Evolutionary conservation across 2,888 invertebrate species (phyloP).

Genomic region (Meiosimyza platycephala): DNA sequence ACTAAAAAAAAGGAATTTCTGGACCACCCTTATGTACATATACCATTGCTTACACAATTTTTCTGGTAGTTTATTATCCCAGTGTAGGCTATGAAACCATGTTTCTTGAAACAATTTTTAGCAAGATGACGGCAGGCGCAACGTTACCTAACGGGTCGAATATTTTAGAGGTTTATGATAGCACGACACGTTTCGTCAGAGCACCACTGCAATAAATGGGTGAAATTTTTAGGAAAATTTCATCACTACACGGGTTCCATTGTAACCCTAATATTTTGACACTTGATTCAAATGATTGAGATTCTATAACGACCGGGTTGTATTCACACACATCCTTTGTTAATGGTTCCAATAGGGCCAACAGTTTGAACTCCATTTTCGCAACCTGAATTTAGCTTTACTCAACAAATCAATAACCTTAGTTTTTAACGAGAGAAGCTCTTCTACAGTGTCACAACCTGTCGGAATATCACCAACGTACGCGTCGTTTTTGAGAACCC

Average conservation of each 20-base stretch:
- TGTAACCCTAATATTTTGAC: constrained; percentile 31
- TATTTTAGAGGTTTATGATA: no score
- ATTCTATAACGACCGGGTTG: constrained; percentile 27
- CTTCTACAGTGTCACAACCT: not conserved
- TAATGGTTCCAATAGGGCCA: constrained; percentile 23
- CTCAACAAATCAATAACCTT: not conserved
- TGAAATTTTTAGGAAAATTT: constrained; percentile 18
- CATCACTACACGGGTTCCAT: constrained; percentile 27
- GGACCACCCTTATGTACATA: no score
- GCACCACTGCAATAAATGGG: no score
- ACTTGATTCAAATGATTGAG: constrained; percentile 11
- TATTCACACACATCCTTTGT: constrained; percentile 27
- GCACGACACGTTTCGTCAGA: no score
- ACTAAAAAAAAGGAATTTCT: no score
- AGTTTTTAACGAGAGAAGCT: constrained; percentile 13
- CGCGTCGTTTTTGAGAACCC: constrained; percentile 16
- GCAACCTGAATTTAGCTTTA: constrained; percentile 7
- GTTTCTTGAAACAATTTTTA: no score
- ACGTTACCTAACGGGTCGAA: no score
- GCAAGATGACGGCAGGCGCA: no score
- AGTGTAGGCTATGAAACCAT: no score
- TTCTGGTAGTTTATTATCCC: no score
- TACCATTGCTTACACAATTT: no score
- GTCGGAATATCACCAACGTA: constrained; percentile 29
- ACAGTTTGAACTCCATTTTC: constrained; percentile 28